Evolutionary conservation across 2,888 invertebrate species (phyloP), one percentile per base, ranked within the genome.

Genomic region (Athripsodes cinereus): DNA sequence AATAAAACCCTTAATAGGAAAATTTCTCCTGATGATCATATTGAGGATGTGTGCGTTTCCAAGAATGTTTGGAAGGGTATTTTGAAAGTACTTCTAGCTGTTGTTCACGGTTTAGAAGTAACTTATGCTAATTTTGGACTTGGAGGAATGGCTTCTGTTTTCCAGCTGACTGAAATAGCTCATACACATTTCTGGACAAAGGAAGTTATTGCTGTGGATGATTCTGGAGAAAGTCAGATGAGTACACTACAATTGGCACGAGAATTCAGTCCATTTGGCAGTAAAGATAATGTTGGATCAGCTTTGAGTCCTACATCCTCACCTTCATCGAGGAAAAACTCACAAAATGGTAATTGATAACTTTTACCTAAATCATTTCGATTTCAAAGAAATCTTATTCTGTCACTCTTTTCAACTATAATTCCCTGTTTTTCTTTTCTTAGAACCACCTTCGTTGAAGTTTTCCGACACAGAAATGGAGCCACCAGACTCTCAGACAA

Each of bases 171-270:
- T 68, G 99, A 99, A 81, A 96, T 99, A 69, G 93, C 96, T 2
- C 98, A 99, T 72, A 99, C 99, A 0, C 98, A 99, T 75, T 99
- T 90, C 72, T 96, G 96, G 94, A 90, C 90, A 66, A 90, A 92
- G 69, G 94, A 94, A 70, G 71, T 92, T 8, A 79, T 83, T 0
- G 84, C 83, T 1, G 62, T 75, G 1, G 80, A 79, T 44, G 85
- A 85, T 63, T 74, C 74, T 1, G 79, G 76, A 48, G 60, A 62
- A 10, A 62, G 57, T 56, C 61, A 61, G 47, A 22, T 63, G 48
- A 60, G 57, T 19, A 62, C 64, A n/a, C 35, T 64, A 22, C 60
- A 62, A 18, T 60, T 67, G 53, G 69, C 69, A 5, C 66, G 84
- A 80, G 74, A 81, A 61, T 82, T 83, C 1, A 85, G 84, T 69